Evolutionary conservation across 2,113 vertebrate genomes (phyloP).

Genomic region (Odocoileus virginianus): DNA sequence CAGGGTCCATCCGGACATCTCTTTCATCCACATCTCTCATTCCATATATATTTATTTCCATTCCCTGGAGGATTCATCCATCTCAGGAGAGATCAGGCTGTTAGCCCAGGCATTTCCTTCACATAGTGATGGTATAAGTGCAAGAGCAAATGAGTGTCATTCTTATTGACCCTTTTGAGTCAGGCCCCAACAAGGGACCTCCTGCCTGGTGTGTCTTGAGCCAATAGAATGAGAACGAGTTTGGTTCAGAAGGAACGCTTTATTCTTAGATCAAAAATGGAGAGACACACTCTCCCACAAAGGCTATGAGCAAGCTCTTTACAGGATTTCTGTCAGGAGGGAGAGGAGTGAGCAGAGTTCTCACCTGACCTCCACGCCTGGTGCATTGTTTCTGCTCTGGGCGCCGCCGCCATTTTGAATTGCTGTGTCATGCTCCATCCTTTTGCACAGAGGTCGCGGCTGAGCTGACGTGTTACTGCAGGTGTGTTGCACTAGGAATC

Average conservation of each 20-base stretch:
- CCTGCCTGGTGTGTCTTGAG: not conserved
- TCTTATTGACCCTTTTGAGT: not conserved
- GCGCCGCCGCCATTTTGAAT: not conserved
- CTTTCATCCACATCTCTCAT: not conserved
- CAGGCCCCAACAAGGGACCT: not conserved
- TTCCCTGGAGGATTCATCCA: not conserved
- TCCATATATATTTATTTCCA: not conserved
- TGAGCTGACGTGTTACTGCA: not conserved
- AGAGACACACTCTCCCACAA: not conserved
- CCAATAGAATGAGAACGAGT: not conserved
- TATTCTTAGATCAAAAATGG: not conserved
- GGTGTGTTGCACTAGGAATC: not conserved
- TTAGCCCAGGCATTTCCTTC: not conserved
- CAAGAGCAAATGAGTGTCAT: not conserved
- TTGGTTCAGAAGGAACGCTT: not conserved
- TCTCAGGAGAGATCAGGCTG: not conserved
- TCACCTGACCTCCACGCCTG: not conserved
- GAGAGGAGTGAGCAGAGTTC: not conserved
- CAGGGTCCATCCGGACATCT: not conserved
- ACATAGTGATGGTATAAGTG: too few relatives aligned
- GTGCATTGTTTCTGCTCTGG: accelerated
- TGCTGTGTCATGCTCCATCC: accelerated
- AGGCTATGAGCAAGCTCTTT: not conserved
- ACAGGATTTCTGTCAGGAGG: not conserved
- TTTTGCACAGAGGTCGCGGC: not conserved